Conservation (phyloP, 2,888 invertebrate species). For the Lasius fuliginosus region DNA sequence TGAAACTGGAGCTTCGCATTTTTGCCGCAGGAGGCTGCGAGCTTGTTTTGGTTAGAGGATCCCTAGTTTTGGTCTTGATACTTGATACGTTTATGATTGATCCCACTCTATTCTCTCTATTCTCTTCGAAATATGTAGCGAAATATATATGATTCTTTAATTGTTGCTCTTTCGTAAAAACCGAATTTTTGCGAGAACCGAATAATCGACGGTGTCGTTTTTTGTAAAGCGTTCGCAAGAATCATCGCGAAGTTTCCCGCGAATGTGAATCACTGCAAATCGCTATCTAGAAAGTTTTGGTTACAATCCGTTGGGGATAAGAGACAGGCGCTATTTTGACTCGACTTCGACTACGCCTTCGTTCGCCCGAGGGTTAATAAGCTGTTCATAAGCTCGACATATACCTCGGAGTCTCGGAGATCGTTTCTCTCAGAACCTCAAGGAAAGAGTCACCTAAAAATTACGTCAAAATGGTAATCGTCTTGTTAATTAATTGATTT, state of each 20-base stretch:
- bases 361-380: not conserved
- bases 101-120: not conserved
- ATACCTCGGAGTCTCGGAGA: not conserved
- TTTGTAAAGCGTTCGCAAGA: not conserved
- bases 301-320: conserved; percentile 7
- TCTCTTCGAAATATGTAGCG: not conserved
- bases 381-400: not conserved
- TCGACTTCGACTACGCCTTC: not conserved
- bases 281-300: conserved; percentile 4
- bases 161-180: not conserved
- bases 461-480: conserved; percentile 33
- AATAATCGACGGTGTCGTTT: not conserved
- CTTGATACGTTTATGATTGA: not conserved
- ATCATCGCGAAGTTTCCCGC: not conserved
- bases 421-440: not conserved
- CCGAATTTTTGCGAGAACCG: not conserved
- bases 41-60: too few relatives aligned
- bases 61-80: not conserved
- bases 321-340: conserved; percentile 31
- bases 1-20: not conserved
- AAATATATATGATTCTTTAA: not conserved
- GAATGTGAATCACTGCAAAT: not conserved
- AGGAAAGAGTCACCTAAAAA: not conserved
- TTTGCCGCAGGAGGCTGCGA: not conserved
- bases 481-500: not conserved